phyloP scores from a whole-genome alignment of 2,113 vertebrate genomes.

The Andinoacara biseriatus region DNA sequence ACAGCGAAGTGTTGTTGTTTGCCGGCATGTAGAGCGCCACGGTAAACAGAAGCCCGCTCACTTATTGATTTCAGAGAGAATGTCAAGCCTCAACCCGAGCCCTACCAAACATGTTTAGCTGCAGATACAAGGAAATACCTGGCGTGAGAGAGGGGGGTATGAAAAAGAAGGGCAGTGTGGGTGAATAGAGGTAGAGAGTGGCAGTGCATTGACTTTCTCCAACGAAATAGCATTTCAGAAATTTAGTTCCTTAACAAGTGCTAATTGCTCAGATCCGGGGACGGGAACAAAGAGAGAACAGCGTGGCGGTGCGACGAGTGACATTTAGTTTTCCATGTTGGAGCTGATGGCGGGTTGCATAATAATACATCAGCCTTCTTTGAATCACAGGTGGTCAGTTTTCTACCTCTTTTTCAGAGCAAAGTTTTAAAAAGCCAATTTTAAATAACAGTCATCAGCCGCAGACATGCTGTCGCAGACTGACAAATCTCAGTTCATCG shows the following conservation, averaged over 20 bases:
- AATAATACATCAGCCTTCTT: constrained; percentile 63
- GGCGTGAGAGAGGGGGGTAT: not conserved
- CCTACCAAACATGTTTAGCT: constrained; percentile 20
- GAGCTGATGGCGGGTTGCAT: constrained; percentile 67
- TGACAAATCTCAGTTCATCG: not conserved
- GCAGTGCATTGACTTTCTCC: constrained; percentile 47
- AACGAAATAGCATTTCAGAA: constrained; percentile 47
- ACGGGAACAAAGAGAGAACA: constrained; percentile 72
- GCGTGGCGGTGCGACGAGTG: constrained; percentile 60
- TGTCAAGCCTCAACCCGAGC: constrained; percentile 50
- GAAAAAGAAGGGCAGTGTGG: not conserved
- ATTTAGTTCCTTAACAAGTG: constrained; percentile 59
- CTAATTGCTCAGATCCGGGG: constrained; percentile 67
- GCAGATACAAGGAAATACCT: constrained; percentile 50
- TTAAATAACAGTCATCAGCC: constrained; percentile 50
- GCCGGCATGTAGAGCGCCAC: constrained; percentile 55
- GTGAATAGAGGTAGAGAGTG: constrained; percentile 40
- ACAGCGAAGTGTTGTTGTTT: constrained; percentile 54
- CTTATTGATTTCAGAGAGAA: constrained; percentile 68
- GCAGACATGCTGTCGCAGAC: constrained; percentile 9
- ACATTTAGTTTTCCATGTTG: constrained; percentile 66
- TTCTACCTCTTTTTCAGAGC: constrained; percentile 30
- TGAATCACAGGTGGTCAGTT: constrained; percentile 68
- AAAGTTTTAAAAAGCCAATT: constrained; percentile 55
- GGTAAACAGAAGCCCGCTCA: constrained; percentile 48